Evolutionary conservation across 2,113 vertebrate species (phyloP).

Genomic region (Castor canadensis): DNA sequence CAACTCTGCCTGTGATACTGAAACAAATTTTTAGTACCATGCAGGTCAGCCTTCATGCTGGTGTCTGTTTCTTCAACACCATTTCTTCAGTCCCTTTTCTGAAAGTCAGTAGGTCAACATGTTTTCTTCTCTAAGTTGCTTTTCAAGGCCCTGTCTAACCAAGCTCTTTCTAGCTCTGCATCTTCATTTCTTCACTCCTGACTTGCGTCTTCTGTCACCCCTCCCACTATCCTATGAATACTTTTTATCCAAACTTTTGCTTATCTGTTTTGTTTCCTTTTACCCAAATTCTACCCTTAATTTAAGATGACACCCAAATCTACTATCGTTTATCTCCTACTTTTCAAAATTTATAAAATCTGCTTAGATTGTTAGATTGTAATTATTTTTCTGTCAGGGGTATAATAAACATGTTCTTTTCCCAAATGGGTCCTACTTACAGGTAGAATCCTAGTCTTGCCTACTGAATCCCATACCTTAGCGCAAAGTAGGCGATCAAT

Average conservation of each 20-base stretch:
- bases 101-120: background rate
- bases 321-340: background rate
- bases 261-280: background rate
- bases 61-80: background rate
- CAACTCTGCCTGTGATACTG: background rate
- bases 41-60: background rate
- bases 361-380: background rate
- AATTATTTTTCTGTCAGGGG: slow-evolving; percentile 8
- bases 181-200: background rate
- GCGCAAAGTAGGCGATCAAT: background rate
- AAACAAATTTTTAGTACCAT: background rate
- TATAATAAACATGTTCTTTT: background rate
- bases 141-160: background rate
- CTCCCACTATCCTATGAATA: background rate
- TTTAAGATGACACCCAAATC: background rate
- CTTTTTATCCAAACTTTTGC: background rate
- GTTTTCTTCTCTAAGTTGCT: background rate
- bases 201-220: background rate
- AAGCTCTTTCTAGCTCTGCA: background rate
- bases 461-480: background rate
- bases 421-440: background rate
- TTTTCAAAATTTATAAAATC: slow-evolving; percentile 1
- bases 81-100: background rate
- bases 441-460: background rate
- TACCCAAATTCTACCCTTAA: background rate